Evolutionary conservation across 2,113 vertebrate genomes (phyloP), one percentile per base, ranked within the genome.

Genomic region (Orycteropus afer): DNA sequence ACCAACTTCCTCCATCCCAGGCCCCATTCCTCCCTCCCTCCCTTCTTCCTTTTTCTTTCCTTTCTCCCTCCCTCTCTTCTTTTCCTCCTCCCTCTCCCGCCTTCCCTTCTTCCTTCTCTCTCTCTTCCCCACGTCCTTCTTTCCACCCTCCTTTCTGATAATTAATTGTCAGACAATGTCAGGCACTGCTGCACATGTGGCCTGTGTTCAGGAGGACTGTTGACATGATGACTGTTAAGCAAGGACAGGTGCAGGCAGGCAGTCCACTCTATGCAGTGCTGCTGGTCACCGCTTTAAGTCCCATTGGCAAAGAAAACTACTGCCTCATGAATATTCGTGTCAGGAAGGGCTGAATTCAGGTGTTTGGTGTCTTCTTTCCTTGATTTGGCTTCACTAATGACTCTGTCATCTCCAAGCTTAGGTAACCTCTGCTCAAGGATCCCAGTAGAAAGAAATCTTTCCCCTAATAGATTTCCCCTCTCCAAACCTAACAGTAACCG

Each of bases 161-260:
- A 67, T 34, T 63, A 25, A 25, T 14, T 17, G 29, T 47, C 10
- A 0, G 5, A 4, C 34, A 34, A 61, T 34, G 47, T 65, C 49
- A 45, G 76, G 57, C 37, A 27, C 71, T 61, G 42, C 8, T 2
- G 9, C 61, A 14, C 34, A 82, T 23, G 7, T 7, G 2, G 29
- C 2, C 2, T 0, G 10, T 10, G 12, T 6, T 71, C 23, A 3
- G 45, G 79, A 13, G 2, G 13, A 51, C 25, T 2, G 45, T 1
- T 11, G 53, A 34, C 7, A 7, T 9, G 37, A 51, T 22, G 40
- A 4, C 55, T 15, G 34, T 13, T 32, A 57, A 11, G 27, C 1
- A 15, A 49, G 63, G 18, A 47, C 57, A 77, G n/a, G 61, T 49
- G 4, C 13, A 0, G 5, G 29, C 11, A 59, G 51, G 49, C 22